These are phyloP conservation scores for Dipodomys merriami DNA, from an alignment of 2,113 vertebrate species.

Conservation along the genomic window DNA sequence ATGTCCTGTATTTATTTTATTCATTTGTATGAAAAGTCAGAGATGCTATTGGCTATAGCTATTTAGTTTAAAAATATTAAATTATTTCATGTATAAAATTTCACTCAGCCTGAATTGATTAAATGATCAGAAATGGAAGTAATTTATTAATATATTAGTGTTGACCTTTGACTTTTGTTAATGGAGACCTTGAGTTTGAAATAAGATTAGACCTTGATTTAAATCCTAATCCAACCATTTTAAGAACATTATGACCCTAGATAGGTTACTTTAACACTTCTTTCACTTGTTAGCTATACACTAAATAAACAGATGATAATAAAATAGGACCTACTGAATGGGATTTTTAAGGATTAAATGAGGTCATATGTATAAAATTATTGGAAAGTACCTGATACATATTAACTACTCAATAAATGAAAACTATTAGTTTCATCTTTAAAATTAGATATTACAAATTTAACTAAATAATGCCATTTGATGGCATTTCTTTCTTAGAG, in stretches of 20 bases:
- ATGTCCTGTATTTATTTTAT: background rate
- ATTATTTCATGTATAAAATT: background rate
- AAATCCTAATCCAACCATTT: slow-evolving; percentile 3
- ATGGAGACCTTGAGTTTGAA: background rate
- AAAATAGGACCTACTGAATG: background rate
- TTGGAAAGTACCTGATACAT: slow-evolving; percentile 9
- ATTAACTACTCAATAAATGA: slow-evolving; percentile 30
- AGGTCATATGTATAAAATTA: slow-evolving; percentile 23
- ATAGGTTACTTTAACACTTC: background rate
- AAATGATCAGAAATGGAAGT: background rate
- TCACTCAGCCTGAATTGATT: background rate
- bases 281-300: background rate
- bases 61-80: slow-evolving; percentile 26
- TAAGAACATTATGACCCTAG: background rate
- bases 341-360: slow-evolving; percentile 48
- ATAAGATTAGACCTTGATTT: slow-evolving; percentile 30
- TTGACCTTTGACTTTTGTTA: slow-evolving; percentile 46
- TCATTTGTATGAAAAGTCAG: slow-evolving; percentile 26
- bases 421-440: slow-evolving; percentile 29
- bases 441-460: slow-evolving; percentile 51
- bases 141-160: background rate
- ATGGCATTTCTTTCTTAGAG: background rate
- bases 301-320: slow-evolving; percentile 26
- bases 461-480: slow-evolving; percentile 23
- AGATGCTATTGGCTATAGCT: background rate